Conservation (phyloP, 2,888 invertebrate species). For the Acutogordius australiensis region DNA sequence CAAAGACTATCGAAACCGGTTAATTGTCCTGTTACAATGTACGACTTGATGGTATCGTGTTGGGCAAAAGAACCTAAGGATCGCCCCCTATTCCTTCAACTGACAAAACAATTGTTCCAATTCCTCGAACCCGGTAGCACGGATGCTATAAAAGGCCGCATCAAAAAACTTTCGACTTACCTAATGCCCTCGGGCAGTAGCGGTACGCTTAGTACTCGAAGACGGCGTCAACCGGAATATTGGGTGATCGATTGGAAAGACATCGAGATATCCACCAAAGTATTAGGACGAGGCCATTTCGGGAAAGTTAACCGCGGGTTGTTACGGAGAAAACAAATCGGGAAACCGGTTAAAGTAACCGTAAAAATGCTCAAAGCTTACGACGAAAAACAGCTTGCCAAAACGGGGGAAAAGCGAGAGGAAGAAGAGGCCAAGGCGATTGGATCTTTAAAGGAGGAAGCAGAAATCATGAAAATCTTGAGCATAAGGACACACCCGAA, state of each 20-base stretch:
- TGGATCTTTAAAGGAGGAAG: neutral
- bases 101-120: neutral
- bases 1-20: neutral
- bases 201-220: neutral
- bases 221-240: neutral
- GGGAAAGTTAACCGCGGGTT: neutral
- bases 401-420: neutral
- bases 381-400: no score
- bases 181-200: neutral
- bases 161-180: neutral
- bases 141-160: neutral
- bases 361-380: slow-evolving; percentile 3
- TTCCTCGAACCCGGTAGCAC: neutral
- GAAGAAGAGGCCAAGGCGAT: neutral
- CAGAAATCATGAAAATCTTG: slow-evolving; percentile 5
- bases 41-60: neutral
- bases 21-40: neutral
- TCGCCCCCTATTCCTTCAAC: neutral
- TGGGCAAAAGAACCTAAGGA: neutral
- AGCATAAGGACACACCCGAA: neutral
- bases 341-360: neutral
- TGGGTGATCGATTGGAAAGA: neutral
- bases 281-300: neutral
- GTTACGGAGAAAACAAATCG: neutral
- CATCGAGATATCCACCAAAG: neutral